phyloP scores from a whole-genome alignment of 2,113 vertebrate genomes.

The Sinocyclocheilus maitianheensis region DNA sequence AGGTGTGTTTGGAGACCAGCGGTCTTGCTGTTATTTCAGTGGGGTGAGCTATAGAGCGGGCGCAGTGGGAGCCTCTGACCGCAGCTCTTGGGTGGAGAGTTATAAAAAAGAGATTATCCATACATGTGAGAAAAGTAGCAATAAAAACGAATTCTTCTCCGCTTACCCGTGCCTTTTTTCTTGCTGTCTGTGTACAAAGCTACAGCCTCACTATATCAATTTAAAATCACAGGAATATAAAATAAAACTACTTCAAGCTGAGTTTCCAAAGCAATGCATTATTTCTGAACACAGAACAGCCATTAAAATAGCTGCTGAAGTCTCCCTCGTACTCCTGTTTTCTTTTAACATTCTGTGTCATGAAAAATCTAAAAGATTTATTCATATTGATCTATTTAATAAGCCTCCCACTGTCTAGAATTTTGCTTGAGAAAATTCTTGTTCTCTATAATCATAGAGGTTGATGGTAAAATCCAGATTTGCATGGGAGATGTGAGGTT shows the following conservation, averaged over 20 bases:
- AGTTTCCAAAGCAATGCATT: not conserved
- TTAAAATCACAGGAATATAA: not conserved
- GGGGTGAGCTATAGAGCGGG: conserved; percentile 32
- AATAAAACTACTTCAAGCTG: not conserved
- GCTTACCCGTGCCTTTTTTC: not conserved
- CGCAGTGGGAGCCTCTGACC: not conserved
- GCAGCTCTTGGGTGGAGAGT: conserved; percentile 19
- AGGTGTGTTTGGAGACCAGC: conserved; percentile 45
- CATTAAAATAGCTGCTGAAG: conserved; percentile 4
- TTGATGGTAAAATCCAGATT: not conserved
- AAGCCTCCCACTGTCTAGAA: not conserved
- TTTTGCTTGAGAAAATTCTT: not conserved
- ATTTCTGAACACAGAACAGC: not conserved
- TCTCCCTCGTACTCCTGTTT: not conserved
- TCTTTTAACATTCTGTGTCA: not conserved
- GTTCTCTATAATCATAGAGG: not conserved
- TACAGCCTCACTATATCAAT: conserved; percentile 11
- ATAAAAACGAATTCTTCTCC: conserved; percentile 10
- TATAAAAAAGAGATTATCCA: conserved; percentile 33
- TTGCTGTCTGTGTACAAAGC: conserved; percentile 21
- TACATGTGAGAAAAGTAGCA: conserved; percentile 17
- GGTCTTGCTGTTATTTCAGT: conserved; percentile 46
- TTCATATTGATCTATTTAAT: not conserved
- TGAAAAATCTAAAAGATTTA: not conserved
- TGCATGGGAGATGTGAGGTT: not conserved